These are phyloP conservation scores for Aleadryas rufinucha DNA, from an alignment of 2,113 vertebrate genomes.

Conservation along the genomic window DNA sequence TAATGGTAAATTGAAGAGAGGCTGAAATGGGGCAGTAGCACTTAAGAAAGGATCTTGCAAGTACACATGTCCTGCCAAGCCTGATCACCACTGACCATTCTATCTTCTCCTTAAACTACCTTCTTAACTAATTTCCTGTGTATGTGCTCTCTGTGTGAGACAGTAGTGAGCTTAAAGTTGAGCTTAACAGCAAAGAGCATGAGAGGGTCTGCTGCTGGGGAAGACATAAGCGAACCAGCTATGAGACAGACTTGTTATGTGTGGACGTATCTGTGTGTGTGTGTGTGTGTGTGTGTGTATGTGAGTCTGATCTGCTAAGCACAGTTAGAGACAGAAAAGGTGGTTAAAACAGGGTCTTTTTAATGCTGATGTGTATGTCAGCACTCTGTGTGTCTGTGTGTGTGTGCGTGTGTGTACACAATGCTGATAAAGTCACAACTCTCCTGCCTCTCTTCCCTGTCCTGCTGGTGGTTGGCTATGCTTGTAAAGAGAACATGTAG, in stretches of 20 bases:
- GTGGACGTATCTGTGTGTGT: fast-evolving
- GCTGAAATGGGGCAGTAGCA: background rate
- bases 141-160: background rate
- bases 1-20: background rate
- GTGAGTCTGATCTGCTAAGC: background rate
- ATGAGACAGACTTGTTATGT: background rate
- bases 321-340: background rate
- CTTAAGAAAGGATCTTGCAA: background rate
- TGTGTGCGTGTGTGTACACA: fast-evolving
- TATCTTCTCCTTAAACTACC: background rate
- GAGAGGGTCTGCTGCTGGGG: background rate
- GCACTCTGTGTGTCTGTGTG: too few species aligned
- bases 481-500: background rate
- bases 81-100: background rate
- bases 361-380: background rate
- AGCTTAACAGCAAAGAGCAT: background rate
- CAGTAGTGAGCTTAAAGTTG: background rate
- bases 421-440: background rate
- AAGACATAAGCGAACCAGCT: background rate
- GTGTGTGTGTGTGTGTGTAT: background rate
- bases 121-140: too few species aligned
- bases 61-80: fast-evolving
- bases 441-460: too few species aligned
- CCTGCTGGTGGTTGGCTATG: background rate
- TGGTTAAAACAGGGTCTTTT: background rate